Evolutionary conservation across 2,888 invertebrate genomes (phyloP).

Genomic region (Antheraea yamamai): DNA sequence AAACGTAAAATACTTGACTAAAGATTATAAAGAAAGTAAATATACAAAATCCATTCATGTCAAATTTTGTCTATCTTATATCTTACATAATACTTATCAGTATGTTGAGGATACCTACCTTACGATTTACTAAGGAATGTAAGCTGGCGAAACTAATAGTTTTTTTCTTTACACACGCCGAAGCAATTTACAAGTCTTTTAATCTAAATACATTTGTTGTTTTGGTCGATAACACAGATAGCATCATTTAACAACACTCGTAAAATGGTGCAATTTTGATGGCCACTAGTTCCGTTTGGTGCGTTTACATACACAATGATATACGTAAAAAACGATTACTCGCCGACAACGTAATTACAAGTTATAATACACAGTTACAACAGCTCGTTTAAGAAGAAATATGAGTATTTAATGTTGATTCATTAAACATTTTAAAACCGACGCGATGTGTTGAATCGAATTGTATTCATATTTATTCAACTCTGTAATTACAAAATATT

Average conservation of each 20-base stretch:
- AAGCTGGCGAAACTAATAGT: conserved; percentile 65
- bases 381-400: neutral
- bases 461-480: neutral
- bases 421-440: neutral
- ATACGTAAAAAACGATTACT: conserved; percentile 6
- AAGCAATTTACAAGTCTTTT: conserved; percentile 39
- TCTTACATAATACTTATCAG: conserved; percentile 43
- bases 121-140: conserved; percentile 46
- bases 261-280: conserved; percentile 39
- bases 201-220: conserved; percentile 56
- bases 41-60: conserved; percentile 1
- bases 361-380: neutral
- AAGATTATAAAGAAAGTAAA: neutral
- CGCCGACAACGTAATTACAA: conserved; percentile 16
- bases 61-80: conserved; percentile 38
- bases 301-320: neutral
- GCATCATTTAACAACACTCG: conserved; percentile 45
- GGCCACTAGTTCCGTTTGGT: conserved; percentile 27
- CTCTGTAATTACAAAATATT: neutral
- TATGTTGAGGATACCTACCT: conserved; percentile 51
- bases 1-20: neutral
- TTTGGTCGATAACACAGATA: conserved; percentile 69
- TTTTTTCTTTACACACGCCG: conserved; percentile 32
- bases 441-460: neutral
- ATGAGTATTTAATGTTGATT: neutral